Percentiles rank a stretch among this genome's conserved stretches.
Conservation (phyloP, 2,797 vertebrate species). For the Xiphorhynchus erythropygius region DNA sequence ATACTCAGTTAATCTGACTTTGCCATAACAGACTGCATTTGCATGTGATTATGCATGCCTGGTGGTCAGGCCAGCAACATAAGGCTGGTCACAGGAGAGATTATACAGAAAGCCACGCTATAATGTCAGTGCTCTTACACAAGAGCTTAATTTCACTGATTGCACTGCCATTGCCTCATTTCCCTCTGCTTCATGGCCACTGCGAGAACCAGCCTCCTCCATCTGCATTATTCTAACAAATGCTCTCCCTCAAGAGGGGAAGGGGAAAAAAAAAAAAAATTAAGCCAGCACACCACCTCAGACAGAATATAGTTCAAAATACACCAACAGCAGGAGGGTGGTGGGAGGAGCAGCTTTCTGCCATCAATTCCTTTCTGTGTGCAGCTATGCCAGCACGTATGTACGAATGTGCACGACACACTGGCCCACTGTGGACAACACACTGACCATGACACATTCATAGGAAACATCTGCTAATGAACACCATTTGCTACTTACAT, state of each 20-base stretch:
- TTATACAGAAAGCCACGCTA: not conserved
- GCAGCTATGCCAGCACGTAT: not conserved
- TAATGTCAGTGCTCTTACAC: not conserved
- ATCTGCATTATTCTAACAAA: not conserved
- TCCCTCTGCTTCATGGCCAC: not conserved
- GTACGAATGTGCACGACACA: rapidly evolving
- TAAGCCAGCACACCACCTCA: not conserved
- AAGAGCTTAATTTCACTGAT: not conserved
- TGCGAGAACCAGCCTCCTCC: not conserved
- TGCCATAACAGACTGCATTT: not conserved
- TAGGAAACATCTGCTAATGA: not conserved
- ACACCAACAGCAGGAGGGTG: not conserved
- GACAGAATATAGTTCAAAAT: not conserved
- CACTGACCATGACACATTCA: not conserved
- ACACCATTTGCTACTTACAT: not conserved
- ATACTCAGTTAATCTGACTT: not conserved
- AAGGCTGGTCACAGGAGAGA: not conserved
- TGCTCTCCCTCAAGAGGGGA: rapidly evolving
- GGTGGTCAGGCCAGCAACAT: not conserved
- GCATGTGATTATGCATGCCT: not conserved
- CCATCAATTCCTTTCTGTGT: not conserved
- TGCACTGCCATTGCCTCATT: not conserved
- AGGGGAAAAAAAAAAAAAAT: not conserved
- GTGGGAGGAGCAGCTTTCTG: not conserved
- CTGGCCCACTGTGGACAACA: not conserved